Evolutionary conservation across 2,113 vertebrate species (phyloP).

Genomic region (Hippopotamus amphibius): DNA sequence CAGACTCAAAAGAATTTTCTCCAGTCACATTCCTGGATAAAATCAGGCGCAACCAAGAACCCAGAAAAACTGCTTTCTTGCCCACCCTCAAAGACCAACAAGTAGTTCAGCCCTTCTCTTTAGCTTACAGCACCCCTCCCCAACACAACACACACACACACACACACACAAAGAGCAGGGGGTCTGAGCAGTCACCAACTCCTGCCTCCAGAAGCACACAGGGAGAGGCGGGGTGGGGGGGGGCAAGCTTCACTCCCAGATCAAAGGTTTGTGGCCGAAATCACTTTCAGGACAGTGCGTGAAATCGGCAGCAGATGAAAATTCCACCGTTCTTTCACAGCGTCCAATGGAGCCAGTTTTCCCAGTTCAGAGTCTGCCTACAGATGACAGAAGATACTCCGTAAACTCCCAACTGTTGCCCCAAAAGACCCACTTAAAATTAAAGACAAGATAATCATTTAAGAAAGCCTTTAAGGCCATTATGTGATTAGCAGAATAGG

Average conservation of each 20-base stretch:
- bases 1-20: background rate
- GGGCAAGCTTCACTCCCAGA: constrained; percentile 53
- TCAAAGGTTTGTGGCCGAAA: constrained; percentile 69
- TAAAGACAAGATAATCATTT: constrained; percentile 36
- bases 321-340: background rate
- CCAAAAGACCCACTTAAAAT: constrained; percentile 29
- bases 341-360: background rate
- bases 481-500: background rate
- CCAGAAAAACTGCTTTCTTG: background rate
- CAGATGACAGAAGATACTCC: constrained; percentile 3
- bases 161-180: background rate
- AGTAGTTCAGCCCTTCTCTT: background rate
- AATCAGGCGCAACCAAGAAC: background rate
- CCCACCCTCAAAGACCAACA: background rate
- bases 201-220: background rate
- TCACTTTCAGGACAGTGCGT: constrained; percentile 22
- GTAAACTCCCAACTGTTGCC: constrained; percentile 38
- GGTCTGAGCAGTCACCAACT: background rate
- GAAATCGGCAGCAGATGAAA: constrained; percentile 52
- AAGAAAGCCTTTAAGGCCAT: background rate
- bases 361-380: background rate
- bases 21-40: background rate
- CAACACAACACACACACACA: accelerated
- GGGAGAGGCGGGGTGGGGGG: background rate
- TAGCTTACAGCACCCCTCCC: background rate